Base-by-base conservation (phyloP, 1,140 invertebrate species). In the Myzus persicae region DNA sequence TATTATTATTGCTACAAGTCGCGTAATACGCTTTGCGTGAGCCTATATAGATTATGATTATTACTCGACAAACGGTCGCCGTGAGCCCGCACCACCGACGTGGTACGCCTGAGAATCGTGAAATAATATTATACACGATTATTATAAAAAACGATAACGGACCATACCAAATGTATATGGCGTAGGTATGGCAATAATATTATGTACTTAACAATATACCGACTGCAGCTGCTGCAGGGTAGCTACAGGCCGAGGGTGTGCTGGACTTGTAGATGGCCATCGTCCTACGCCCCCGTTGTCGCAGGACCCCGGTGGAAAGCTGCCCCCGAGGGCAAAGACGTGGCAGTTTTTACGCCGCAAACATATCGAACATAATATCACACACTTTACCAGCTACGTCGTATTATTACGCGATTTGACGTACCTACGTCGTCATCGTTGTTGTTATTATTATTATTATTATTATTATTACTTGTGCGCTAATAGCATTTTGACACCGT, bases 401-500 rank as follows among this genome's bases (percentile, higher is more conserved):
- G 59, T n/a, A 76, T 76, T 76, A n/a, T 76, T 76, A 76, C 59
- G 11, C 59, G 1, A 76, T 76, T 76, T 18, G 0, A 18, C 3
- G 14, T n/a, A 67, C 31, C 11, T 18, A 67, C 31, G 5, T 59
- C 54, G 31, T 59, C 51, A 6, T n/a, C 22, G 22, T 51, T 7
- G 8, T 51, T 4, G 6, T 51, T 24, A 7, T 54, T 26, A 8
- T 59, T 59, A 59, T n/a, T 67, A 67, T 67, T 67, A 67, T 67
- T 67, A 67, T 67, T 67, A n/a, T n/a, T 76, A 76, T 76, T 76
- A 6, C 31, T 48, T 76, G 31, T 76, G 59, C 11, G 31, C 31
- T 76, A 76, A 76, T 76, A 76, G 59, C 59, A 76, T 76, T 76
- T 76, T 76, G 31, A 76, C 59, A 76, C 31, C n/a, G n/a, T n/a